Base-by-base conservation (phyloP, 92 coral and sea anemone genomes). In the Palythoa grandiflora region DNA sequence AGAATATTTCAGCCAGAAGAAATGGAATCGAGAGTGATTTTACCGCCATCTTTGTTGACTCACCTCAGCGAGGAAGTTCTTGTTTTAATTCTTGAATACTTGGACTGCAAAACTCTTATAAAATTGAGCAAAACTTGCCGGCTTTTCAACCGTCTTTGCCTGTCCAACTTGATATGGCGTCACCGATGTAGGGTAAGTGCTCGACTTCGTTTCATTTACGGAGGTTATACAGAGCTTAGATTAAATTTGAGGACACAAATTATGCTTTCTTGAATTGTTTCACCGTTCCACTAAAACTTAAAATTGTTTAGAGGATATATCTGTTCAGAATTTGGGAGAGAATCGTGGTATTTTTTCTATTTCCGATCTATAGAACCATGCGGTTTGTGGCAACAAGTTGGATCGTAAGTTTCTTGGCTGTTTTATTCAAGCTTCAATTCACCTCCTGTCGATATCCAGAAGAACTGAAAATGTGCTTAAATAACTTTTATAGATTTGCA, bases 121-220 rank as follows among this genome's bases (percentile, higher is more conserved):
- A 93, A 92, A 83, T 76, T 97, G 94, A 96, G 99, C 92, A 97
- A 97, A 78, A 95, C 98, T 79, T 97, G 98, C 91, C 98, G 98
- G 66, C 94, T 97, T 39, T 97, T 97, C 87, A 96, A 97, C 72
- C 99, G 99, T 54, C 99, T 97, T 73, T 94, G 98, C 87, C 99
- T 95, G 51, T 95, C 99, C 84, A 93, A 97, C 94, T 94, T 97
- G 90, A 97, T 97, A 97, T 97, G 99, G 99, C 99, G 99, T 97
- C 99, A 97, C 93, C 99, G 98, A 36, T 97, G 99, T 77, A 97
- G 94, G 98, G 99, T 97, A 92, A 89, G 99, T 96, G 68, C 50
- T 8, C 79, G 80, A 89, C 71, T 80, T 87, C 83, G 75, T 79
- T 74, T 80, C 84, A 59, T 89, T 91, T 85, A 78, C 80, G 84